Conservation (phyloP, 2,797 vertebrate species). For the Acomys russatus region DNA sequence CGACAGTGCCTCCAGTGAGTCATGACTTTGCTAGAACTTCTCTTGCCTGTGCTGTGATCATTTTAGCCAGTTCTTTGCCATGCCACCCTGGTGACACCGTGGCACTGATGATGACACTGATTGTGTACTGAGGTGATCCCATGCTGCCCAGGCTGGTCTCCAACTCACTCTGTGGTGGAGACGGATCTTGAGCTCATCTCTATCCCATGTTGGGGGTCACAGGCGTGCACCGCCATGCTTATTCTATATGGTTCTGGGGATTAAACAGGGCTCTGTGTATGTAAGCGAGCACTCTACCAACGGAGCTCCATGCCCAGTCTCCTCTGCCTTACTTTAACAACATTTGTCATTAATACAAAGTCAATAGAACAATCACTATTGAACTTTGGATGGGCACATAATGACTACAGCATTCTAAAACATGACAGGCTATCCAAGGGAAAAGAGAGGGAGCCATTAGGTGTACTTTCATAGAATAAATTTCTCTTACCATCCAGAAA, state of each 20-base stretch:
- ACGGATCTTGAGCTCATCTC: not conserved
- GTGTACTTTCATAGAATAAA: not conserved
- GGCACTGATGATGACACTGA: not conserved
- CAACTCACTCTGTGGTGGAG: not conserved
- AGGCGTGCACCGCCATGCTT: not conserved
- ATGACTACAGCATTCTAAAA: constrained; percentile 30
- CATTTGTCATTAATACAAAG: not conserved
- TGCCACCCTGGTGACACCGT: not conserved
- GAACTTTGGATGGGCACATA: constrained; percentile 6
- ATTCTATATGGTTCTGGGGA: not conserved
- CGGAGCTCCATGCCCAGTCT: no score
- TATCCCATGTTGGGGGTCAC: not conserved
- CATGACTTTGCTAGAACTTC: rapidly evolving
- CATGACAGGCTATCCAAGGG: not conserved
- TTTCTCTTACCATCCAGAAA: constrained; percentile 39
- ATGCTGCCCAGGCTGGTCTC: no score
- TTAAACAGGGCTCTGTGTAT: not conserved
- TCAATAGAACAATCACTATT: not conserved
- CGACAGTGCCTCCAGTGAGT: constrained; percentile 93
- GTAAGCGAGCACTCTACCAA: not conserved
- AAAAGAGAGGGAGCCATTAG: constrained; percentile 3
- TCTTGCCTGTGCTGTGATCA: rapidly evolving
- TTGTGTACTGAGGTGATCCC: not conserved
- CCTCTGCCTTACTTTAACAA: not conserved
- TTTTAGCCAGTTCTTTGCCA: rapidly evolving